phyloP scores from a whole-genome alignment of 2,797 vertebrate genomes.

The Syndactyla subalaris region DNA sequence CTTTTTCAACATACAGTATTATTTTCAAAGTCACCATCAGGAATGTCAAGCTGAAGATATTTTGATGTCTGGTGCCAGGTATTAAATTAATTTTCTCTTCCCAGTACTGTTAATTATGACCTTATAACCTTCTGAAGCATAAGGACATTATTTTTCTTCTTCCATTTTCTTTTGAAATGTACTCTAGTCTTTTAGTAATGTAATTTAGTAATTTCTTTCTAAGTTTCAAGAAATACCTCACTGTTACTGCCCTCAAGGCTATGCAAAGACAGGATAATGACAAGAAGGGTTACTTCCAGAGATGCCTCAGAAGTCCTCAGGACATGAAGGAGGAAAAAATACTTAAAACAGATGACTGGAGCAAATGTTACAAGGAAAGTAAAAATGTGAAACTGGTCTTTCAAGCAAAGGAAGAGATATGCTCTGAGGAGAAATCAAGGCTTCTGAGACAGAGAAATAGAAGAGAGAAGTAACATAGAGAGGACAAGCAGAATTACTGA shows the following conservation, averaged over 20 bases:
- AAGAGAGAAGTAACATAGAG: neutral
- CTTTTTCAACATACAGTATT: fast-evolving
- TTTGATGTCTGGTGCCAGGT: neutral
- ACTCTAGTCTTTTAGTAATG: neutral
- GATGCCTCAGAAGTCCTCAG: neutral
- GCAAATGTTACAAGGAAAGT: neutral
- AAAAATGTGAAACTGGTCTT: neutral
- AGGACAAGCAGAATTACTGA: neutral
- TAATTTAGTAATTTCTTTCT: neutral
- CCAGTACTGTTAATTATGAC: neutral
- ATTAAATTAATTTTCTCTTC: neutral
- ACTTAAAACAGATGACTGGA: neutral
- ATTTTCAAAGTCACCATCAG: neutral
- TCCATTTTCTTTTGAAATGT: neutral
- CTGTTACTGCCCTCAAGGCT: neutral
- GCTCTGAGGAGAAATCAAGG: neutral
- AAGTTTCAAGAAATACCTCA: neutral
- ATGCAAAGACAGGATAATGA: neutral
- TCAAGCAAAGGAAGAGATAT: neutral
- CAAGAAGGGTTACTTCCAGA: neutral
- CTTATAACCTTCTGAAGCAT: neutral
- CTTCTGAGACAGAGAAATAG: neutral
- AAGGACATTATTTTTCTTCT: neutral
- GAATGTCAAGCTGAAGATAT: neutral
- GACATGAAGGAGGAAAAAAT: neutral